Percentiles rank a stretch among this genome's conserved stretches.
Evolutionary conservation across 2,888 invertebrate species (phyloP).

Genomic region (Melinaea marsaeus): DNA sequence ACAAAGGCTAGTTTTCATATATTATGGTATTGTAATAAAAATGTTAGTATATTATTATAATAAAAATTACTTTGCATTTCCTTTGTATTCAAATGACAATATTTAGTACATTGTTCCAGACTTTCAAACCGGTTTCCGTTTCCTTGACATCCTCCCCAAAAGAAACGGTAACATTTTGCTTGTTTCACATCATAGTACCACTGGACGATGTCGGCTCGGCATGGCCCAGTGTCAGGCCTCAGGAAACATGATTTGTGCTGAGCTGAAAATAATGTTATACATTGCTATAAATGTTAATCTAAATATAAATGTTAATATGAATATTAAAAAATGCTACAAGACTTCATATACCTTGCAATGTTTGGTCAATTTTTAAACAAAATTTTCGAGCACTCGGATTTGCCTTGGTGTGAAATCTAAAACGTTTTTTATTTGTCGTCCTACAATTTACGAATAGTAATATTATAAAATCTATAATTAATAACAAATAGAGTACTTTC

Average conservation of each 20-base stretch:
- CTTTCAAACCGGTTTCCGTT: conserved; percentile 64
- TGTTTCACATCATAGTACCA: conserved; percentile 60
- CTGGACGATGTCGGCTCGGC: conserved; percentile 59
- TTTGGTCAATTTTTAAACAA: conserved; percentile 43
- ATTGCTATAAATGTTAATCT: background rate
- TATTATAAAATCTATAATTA: conserved; percentile 16
- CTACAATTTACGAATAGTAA: conserved; percentile 13
- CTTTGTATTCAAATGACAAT: conserved; percentile 43
- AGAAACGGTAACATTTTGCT: conserved; percentile 54
- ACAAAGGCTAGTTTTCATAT: too few relatives aligned
- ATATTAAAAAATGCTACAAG: background rate
- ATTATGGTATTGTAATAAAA: too few relatives aligned
- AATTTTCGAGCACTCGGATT: conserved; percentile 37
- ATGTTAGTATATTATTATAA: too few relatives aligned
- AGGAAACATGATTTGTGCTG: conserved; percentile 57
- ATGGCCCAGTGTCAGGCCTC: conserved; percentile 63
- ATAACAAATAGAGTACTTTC: conserved; percentile 6
- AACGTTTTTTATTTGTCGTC: conserved; percentile 14
- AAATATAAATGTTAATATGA: too few relatives aligned
- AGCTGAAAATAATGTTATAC: conserved; percentile 40
- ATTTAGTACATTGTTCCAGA: conserved; percentile 37
- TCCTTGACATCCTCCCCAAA: conserved; percentile 68
- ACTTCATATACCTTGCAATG: conserved; percentile 41
- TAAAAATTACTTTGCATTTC: background rate
- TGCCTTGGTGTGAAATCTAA: conserved; percentile 18